A percentile compares a stretch with the other conserved stretches of the same genome.
phyloP scores from a whole-genome alignment of 2,113 vertebrate genomes.

The Bagarius yarrelli region DNA sequence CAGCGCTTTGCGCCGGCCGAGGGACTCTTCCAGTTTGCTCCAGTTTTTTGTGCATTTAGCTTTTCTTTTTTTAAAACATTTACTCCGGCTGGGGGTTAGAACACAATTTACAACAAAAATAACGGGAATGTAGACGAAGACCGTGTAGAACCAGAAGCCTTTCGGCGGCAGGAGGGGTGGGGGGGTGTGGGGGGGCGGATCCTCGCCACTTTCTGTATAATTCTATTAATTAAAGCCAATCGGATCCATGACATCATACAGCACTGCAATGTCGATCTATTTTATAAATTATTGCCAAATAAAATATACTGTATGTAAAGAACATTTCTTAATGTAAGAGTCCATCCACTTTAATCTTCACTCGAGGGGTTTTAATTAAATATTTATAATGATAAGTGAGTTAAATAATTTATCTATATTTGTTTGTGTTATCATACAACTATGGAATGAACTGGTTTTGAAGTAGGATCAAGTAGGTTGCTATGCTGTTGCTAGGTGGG shows the following conservation, averaged over 20 bases:
- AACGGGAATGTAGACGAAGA: not conserved
- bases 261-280: not conserved
- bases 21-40: not conserved
- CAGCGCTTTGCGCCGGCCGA: not conserved
- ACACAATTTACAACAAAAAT: not conserved
- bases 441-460: too few species aligned
- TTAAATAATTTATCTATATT: too few species aligned
- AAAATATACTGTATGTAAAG: too few species aligned
- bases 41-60: slow-evolving; percentile 11
- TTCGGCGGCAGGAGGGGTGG: not conserved
- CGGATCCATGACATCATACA: not conserved
- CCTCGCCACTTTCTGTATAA: too few species aligned
- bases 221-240: not conserved
- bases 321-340: too few species aligned
- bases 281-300: not conserved
- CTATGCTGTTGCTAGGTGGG: not conserved
- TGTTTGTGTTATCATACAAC: too few species aligned
- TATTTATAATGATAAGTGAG: too few species aligned
- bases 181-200: not conserved
- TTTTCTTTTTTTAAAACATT: too few species aligned
- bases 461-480: not conserved
- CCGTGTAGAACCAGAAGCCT: not conserved
- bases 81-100: not conserved
- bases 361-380: too few species aligned
- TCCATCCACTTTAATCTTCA: too few species aligned